These are phyloP conservation scores for Alectoris magna DNA, from an alignment of 2,797 vertebrate species.

Conservation along the genomic window DNA sequence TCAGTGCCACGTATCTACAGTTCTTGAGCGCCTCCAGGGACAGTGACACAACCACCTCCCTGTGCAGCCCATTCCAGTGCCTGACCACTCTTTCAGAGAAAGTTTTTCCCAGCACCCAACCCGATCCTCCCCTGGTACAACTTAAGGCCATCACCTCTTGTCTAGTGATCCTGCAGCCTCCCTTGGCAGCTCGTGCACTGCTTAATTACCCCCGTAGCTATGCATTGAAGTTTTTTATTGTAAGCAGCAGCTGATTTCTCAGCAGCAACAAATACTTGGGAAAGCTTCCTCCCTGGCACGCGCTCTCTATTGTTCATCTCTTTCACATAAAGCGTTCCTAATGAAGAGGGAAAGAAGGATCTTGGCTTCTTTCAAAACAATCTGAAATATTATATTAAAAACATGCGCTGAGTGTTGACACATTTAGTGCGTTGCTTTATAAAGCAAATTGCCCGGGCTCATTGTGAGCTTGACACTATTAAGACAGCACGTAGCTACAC, in stretches of 20 bases:
- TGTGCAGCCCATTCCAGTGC: too few species aligned
- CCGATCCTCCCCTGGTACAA: too few species aligned
- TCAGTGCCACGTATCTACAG: too few species aligned
- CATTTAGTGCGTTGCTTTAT: slow-evolving; percentile 50
- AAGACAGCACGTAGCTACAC: not conserved
- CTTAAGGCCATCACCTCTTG: too few species aligned
- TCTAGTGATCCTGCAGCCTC: not conserved
- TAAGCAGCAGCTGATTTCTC: slow-evolving; percentile 54
- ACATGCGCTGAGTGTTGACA: slow-evolving; percentile 50
- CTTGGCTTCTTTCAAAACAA: slow-evolving; percentile 67
- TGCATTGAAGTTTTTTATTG: slow-evolving; percentile 12
- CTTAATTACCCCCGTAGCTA: slow-evolving; percentile 53
- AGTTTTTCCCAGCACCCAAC: too few species aligned
- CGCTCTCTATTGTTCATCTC: slow-evolving; percentile 59
- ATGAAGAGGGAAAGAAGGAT: slow-evolving; percentile 65
- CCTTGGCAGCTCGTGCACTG: not conserved
- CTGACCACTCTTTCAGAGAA: too few species aligned
- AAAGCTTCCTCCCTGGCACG: slow-evolving; percentile 55
- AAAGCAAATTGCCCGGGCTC: slow-evolving; percentile 44
- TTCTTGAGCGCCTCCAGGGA: too few species aligned
- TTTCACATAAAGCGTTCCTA: slow-evolving; percentile 26
- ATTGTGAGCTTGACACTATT: slow-evolving; percentile 49
- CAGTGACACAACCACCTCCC: too few species aligned
- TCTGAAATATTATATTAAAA: slow-evolving; percentile 66
- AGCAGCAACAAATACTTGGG: slow-evolving; percentile 47